Evolutionary conservation across 2,113 vertebrate species (phyloP).

Genomic region (Sebastes schlegelii): DNA sequence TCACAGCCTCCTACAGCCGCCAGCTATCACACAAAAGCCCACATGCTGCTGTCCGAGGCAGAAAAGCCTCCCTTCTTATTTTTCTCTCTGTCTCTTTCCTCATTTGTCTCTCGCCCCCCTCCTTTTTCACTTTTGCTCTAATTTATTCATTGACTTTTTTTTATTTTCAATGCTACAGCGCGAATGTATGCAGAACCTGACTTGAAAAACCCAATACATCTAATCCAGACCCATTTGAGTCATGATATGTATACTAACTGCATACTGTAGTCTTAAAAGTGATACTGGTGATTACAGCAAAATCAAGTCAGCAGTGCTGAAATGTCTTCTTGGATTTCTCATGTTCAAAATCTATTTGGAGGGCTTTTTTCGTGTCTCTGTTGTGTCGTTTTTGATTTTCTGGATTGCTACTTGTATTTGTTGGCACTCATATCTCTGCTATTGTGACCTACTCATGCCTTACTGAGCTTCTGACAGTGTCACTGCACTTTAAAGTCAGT

Average conservation of each 20-base stretch:
- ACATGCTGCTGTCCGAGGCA: constrained; percentile 54
- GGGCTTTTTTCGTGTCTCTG: not conserved
- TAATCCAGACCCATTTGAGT: not conserved
- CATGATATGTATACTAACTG: constrained; percentile 1
- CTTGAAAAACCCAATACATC: not conserved
- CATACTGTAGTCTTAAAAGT: not conserved
- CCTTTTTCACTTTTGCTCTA: constrained; percentile 43
- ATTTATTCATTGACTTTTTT: constrained; percentile 54
- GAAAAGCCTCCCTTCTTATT: constrained; percentile 49
- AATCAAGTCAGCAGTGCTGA: not conserved
- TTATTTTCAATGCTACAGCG: constrained; percentile 12
- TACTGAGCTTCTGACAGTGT: constrained; percentile 22
- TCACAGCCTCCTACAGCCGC: constrained; percentile 64
- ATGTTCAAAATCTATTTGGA: not conserved
- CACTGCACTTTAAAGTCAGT: constrained; percentile 16
- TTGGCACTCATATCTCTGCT: constrained; percentile 13
- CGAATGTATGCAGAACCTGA: not conserved
- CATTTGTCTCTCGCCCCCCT: constrained; percentile 29
- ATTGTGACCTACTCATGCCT: constrained; percentile 25
- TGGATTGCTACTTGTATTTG: constrained; percentile 9
- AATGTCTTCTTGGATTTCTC: not conserved
- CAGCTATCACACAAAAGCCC: constrained; percentile 63
- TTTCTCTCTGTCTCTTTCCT: constrained; percentile 21
- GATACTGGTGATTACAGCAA: not conserved
- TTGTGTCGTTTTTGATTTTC: constrained; percentile 24